Evolutionary conservation across 2,797 vertebrate genomes (phyloP).

Genomic region (Sebastes minor): DNA sequence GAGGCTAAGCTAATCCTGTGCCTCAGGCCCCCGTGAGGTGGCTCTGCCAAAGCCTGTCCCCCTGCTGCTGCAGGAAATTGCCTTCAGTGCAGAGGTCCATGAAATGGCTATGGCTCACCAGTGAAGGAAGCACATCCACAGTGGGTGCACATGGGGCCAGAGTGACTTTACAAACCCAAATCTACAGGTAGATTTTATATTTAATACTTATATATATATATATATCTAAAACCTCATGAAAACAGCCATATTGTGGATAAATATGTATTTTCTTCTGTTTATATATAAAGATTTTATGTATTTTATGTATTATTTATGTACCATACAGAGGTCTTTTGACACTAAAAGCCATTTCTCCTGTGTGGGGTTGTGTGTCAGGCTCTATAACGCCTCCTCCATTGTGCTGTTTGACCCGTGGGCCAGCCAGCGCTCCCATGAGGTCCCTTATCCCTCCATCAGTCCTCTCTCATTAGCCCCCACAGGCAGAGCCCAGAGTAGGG

Average conservation of each 20-base stretch:
- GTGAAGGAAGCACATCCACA: constrained; percentile 27
- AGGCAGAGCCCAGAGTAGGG: constrained; percentile 64
- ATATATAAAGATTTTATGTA: constrained; percentile 2
- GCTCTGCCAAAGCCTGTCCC: constrained; percentile 79
- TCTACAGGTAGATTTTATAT: constrained; percentile 54
- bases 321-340: constrained; percentile 51
- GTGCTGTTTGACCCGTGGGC: constrained; percentile 78
- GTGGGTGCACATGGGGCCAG: constrained; percentile 28
- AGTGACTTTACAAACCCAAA: constrained; percentile 30
- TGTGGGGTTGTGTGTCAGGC: constrained; percentile 70
- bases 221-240: not conserved
- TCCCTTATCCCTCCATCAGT: constrained; percentile 79
- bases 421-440: constrained; percentile 72
- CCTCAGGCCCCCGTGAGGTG: constrained; percentile 75
- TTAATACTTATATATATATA: not conserved
- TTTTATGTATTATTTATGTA: constrained; percentile 61
- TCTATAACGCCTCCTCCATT: constrained; percentile 77
- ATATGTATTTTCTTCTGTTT: not conserved
- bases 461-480: constrained; percentile 79
- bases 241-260: not conserved
- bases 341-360: constrained; percentile 72
- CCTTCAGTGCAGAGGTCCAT: constrained; percentile 79
- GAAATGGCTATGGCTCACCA: constrained; percentile 66
- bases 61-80: constrained; percentile 86
- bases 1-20: constrained; percentile 79